Base-by-base conservation (phyloP, 2,113 vertebrate genomes). In the Tretioscincus oriximinensis region DNA sequence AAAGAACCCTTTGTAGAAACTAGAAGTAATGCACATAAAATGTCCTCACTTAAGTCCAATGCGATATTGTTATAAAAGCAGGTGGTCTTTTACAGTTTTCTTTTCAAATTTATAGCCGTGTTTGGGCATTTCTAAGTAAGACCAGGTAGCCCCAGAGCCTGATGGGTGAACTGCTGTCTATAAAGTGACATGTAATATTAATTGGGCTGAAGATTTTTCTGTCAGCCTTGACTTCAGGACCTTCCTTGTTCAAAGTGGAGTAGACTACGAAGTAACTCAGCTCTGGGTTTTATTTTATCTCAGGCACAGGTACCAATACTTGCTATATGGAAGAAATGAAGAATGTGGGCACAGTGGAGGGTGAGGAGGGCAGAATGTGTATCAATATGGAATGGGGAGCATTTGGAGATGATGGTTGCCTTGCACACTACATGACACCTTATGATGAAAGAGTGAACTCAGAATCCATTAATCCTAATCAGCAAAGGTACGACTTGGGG, bases 321-420 rank as follows among this genome's bases (percentile, higher is more conserved):
- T 96, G 95, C 84, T 96, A 96, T 87, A 96, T 96, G 95, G 96
- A 96, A 29, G 95, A 96, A 83, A 93, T 92, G 86, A 72, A 0
- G 71, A 96, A 96, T 0, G 92, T 96, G 82, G 90, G 87, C 3
- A 60, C 86, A 0, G 83, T 93, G 77, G 77, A 91, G 0, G 94
- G 94, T 0, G 64, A 92, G 0, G 41, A 88, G 1, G 95, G 94
- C 49, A 88, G 31, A 54, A 96, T 96, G 95, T 96, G 95, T 87
- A 90, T 96, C 86, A 96, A 96, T 85, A 96, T 91, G 93, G 95
- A 96, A 70, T 96, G 95, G 95, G 96, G 95, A 0, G 95, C 94
- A 58, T 96, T 96, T 1, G 96, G 96, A 35, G 95, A 96, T 4
- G 93, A 95, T 0, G 94, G 94, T 63, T 93, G 91, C 29, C 83